A percentile compares a stretch with the other conserved stretches of the same genome.
Conservation (phyloP, 2,888 invertebrate species). For the Sipunculus nudus region DNA sequence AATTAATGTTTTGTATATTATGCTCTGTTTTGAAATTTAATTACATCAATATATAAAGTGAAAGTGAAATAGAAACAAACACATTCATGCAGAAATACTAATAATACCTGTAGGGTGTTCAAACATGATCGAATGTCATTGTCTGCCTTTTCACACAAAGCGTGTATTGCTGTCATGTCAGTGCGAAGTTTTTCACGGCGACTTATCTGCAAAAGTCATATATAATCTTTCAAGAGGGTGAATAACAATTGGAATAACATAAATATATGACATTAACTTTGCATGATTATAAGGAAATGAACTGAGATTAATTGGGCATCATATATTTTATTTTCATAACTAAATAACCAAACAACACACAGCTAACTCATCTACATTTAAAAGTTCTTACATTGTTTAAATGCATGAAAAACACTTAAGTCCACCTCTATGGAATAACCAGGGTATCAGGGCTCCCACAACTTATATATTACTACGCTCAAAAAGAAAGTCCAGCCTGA, state of each 20-base stretch:
- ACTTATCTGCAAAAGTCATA: slow-evolving; percentile 57
- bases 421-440: no score
- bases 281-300: not conserved
- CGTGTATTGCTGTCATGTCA: slow-evolving; percentile 77
- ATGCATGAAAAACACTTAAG: no score
- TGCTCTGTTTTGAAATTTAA: not conserved
- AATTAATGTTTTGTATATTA: not conserved
- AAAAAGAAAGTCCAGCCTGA: no score
- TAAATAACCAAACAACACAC: not conserved
- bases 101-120: slow-evolving; percentile 82
- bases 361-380: no score
- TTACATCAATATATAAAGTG: not conserved
- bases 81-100: no score
- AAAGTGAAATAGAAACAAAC: no score
- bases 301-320: not conserved
- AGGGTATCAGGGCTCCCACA: no score
- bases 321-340: not conserved
- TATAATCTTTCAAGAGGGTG: slow-evolving; percentile 55
- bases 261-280: not conserved
- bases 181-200: slow-evolving; percentile 75
- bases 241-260: not conserved
- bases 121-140: slow-evolving; percentile 93
- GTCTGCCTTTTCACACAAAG: slow-evolving; percentile 83
- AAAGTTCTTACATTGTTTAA: no score
- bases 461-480: no score